Base-by-base conservation (phyloP, 2,797 vertebrate species). In the Loriculus beryllinus region DNA sequence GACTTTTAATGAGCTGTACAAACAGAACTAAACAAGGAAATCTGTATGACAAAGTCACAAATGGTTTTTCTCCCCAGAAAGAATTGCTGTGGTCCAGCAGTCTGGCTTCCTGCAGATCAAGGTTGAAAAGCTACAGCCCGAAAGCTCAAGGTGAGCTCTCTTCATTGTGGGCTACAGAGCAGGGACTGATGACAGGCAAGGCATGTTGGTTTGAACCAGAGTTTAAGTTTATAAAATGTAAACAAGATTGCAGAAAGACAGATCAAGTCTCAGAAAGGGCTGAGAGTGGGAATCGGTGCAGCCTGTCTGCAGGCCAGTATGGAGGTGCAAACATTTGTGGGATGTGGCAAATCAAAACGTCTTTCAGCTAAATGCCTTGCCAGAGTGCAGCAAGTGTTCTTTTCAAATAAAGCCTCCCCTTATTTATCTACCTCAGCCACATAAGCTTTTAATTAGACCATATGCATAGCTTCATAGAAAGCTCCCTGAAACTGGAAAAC, bases 391-490 rank as follows among this genome's bases (percentile, higher is more conserved):
- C 77, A 88, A 91, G 59, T 86, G 71, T 42, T 87, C 80, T 75
- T 88, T 85, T 82, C 83, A 90, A 37, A 83, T 59, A 52, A 80
- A 94, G 54, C 47, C 22, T 92, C 31, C 26, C 8, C 33, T 82
- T 86, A 56, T 69, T 93, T 79, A 64, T 83, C 91, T 67, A 18
- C 76, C 51, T 90, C 63, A 72, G 81, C 54, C 86, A 74, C 70
- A 71, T 84, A 85, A 96, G 88, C 87, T 95, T 94, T 93, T 92
- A 94, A 92, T 96, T 87, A 87, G 72, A 47, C 37, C 9, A 19
- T 37, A 17, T 8, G n/a, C 22, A 23, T 19, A 59, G 29, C 65
- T 87, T 77, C 64, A 37, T 31, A 71, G 56, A 31, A 56, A 86
- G 82, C 37, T 62, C 80, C 77, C 67, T 67, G 75, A 85, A 92